A percentile compares a stretch with the other conserved stretches of the same genome.
Evolutionary conservation across 1,140 invertebrate genomes (phyloP).

Genomic region (Pseudachorutes palmiensis): DNA sequence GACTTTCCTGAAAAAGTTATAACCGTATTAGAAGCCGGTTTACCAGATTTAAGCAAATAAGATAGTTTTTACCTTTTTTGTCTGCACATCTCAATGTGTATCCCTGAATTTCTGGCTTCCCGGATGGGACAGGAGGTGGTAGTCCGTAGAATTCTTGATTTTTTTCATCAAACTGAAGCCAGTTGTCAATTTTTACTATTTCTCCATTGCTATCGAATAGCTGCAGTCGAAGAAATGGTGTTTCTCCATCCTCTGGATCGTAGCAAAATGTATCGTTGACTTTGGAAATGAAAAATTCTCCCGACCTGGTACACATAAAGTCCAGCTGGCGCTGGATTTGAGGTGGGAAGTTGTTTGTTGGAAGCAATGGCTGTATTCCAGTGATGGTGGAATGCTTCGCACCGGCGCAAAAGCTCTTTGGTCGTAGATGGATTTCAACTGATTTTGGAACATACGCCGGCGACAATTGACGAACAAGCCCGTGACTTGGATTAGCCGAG

Average conservation of each 20-base stretch:
- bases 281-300: slow-evolving; percentile 65
- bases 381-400: slow-evolving; percentile 35
- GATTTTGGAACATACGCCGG: not conserved
- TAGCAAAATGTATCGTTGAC: slow-evolving; percentile 78
- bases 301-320: slow-evolving; percentile 66
- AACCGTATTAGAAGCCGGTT: slow-evolving; percentile 41
- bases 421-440: not conserved
- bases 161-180: slow-evolving; percentile 79
- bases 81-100: slow-evolving; percentile 9
- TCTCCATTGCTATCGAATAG: slow-evolving; percentile 46
- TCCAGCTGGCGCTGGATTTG: slow-evolving; percentile 74
- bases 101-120: not conserved
- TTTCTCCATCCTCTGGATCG: slow-evolving; percentile 73
- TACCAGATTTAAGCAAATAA: slow-evolving; percentile 1
- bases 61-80: slow-evolving; percentile 2
- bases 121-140: slow-evolving; percentile 43
- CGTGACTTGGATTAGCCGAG: not conserved
- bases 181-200: slow-evolving; percentile 53
- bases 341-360: slow-evolving; percentile 56
- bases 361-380: slow-evolving; percentile 47
- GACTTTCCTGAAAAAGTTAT: slow-evolving; percentile 49
- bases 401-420: slow-evolving; percentile 20
- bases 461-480: not conserved
- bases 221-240: slow-evolving; percentile 60
- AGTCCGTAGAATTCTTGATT: slow-evolving; percentile 85